Evolutionary conservation across 2,113 vertebrate species (phyloP), one percentile per base, ranked within the genome.

Genomic region (Trochalopteron elliotii): DNA sequence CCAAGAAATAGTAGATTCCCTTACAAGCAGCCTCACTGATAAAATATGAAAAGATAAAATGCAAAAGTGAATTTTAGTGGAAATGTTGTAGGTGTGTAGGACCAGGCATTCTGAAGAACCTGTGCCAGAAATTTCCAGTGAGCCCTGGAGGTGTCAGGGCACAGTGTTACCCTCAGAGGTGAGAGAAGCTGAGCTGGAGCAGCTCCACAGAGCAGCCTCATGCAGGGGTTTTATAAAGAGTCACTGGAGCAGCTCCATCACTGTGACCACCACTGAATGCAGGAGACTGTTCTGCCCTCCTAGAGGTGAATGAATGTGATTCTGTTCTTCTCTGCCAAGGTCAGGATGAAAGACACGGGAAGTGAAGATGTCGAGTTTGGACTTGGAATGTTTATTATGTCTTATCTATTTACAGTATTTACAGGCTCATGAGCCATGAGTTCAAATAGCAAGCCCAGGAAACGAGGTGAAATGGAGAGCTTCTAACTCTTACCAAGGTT

Each of bases 91-190:
- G 42, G 19, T 19, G 13, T 50, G 53, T 20, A 22, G 37, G n/a
- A 9, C 53, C 15, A 15, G n/a, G 21, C 8, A 9, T 2, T 3
- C 7, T 35, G 57, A 9, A 0, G 23, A 53, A 25, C 12, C 13
- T 24, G 50, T 13, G 64, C 12, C 37, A 55, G 60, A 50, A 25
- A 13, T 47, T 78, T 60, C 60, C 70, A 52, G 37, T 50, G 27
- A 65, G 13, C 10, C 35, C 23, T 37, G 31, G 37, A 42, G 27
- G 45, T 7, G 18, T 50, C 7, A 1, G 40, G 56, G 20, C 25
- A 15, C 25, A 18, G 1, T 4, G 11, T 31, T 4, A 14, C 33
- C 35, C 53, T 7, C 0, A 24, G 49, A 31, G 35, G 15, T 12
- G 40, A 21, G 40, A 21, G 47, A 7, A 15, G 13, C 6, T 1